Evolutionary conservation across 2,888 invertebrate genomes (phyloP), one percentile per base, ranked within the genome.

Genomic region (Apomyelois bistriatella): DNA sequence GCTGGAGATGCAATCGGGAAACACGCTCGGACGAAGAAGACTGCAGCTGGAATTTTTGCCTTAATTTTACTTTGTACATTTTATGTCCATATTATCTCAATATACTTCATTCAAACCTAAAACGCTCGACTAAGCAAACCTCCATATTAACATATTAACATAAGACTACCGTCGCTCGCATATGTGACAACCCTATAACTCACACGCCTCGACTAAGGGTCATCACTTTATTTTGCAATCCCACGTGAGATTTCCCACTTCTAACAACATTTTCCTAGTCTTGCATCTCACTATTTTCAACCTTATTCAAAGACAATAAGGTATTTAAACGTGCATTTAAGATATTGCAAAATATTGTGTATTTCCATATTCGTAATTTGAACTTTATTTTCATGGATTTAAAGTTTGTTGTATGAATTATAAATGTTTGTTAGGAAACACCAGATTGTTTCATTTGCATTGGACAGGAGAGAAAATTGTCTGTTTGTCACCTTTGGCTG

Each of bases 361-460:
- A 0, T 17, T 7, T 52, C 0, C 5, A 10, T 10, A 35, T 36
- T 1, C 12, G 0, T 1, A 70, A 59, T 54, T 51, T 59, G 12
- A 53, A 54, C 62, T 56, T 59, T 76, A 58, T 55, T 0, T 0
- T 0, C 0, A 42, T 13, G 46, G 5, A 0, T 48, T 61, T 73
- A 60, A 53, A 54, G 55, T 40, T 53, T 37, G 0, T 30, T 48
- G 53, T 22, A 36, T 8, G 3, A 0, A 56, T 48, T 61, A 53
- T 53, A 0, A 17, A 61, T 58, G 40, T 56, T 58, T 58, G 57
- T 58, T 61, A 48, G 58, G 58, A 65, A 60, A 65, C 63, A 67
- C 65, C 74, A 78, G 75, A 77, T 77, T 74, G 70, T 67, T 75
- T 79, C 79, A 79, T 82, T 82, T 82, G 76, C 81, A 81, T 79